Evolutionary conservation across 2,113 vertebrate species (phyloP), one percentile per base, ranked within the genome.

Genomic region (Henicopernis longicauda): DNA sequence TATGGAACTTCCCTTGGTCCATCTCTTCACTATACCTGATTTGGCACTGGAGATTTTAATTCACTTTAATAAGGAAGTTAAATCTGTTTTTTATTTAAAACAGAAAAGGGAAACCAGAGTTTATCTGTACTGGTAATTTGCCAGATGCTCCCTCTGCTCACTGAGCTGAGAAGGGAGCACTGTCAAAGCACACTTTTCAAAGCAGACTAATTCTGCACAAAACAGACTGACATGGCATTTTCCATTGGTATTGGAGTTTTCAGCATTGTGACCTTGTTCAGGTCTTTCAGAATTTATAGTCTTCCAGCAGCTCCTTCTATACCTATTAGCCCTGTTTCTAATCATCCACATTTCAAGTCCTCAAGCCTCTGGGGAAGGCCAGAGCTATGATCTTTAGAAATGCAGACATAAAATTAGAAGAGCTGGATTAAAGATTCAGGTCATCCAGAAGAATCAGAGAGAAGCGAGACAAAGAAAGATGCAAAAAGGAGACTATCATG

Each of bases 131-230:
- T 70, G 82, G 83, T 59, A 23, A 86, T 91, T 83, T 74, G 90
- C 79, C 92, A 96, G 92, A 50, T 63, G 58, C 74, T 93, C 71
- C 71, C 87, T 94, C 66, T 90, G 86, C 66, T 90, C 76, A 47
- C 26, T 70, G 55, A 88, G 90, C 65, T 76, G 69, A 86, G 87
- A 62, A 78, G 61, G 82, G 52, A 95, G 54, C 31, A 49, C 74
- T 90, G 71, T 89, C 94, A 95, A 94, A 96, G 79, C 65, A 86
- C 23, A 73, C 26, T 86, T 86, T 58, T 86, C 71, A 95, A 87
- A 92, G 89, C 72, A 91, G 73, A 89, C 34, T 82, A 36, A 65
- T 69, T 94, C 71, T 81, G 80, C 7, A 1, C 44, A 92, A 65
- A 95, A 79, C 88, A 92, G 4, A 12, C 90, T 91, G 92, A 94